A percentile compares a stretch with the other conserved stretches of the same genome.
Conservation (phyloP, 2,888 invertebrate species). For the Diachrysia chrysitis region DNA sequence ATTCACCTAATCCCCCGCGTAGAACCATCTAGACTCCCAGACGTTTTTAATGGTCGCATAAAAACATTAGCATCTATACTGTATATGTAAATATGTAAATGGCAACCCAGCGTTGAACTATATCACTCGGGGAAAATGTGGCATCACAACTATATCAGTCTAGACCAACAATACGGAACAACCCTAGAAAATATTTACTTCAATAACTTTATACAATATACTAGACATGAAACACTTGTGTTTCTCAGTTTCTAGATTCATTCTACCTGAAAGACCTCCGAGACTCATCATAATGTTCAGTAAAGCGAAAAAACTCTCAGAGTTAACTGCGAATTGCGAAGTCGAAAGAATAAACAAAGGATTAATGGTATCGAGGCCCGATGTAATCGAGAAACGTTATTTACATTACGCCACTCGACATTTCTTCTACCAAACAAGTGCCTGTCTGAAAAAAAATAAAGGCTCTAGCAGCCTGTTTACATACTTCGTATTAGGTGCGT, state of each 20-base stretch:
- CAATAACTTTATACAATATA: not conserved
- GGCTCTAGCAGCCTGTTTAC: slow-evolving; percentile 43
- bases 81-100: slow-evolving; percentile 41
- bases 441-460: slow-evolving; percentile 57
- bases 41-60: slow-evolving; percentile 41
- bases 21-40: slow-evolving; percentile 30
- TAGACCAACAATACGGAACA: not conserved
- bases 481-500: slow-evolving; percentile 49
- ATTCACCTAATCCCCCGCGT: slow-evolving; percentile 24
- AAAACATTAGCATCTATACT: slow-evolving; percentile 36
- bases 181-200: slow-evolving; percentile 2
- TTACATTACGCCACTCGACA: slow-evolving; percentile 44
- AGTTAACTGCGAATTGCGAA: slow-evolving; percentile 2
- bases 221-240: not conserved
- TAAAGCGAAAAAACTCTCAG: not conserved
- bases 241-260: not conserved
- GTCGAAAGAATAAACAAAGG: slow-evolving; percentile 15
- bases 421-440: slow-evolving; percentile 44
- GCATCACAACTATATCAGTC: not conserved
- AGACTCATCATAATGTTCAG: not conserved
- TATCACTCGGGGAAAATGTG: not conserved
- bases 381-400: slow-evolving; percentile 52
- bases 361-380: slow-evolving; percentile 55
- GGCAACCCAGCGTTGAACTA: not conserved
- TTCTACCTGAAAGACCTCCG: not conserved